Conservation (phyloP, 2,113 vertebrate genomes). For the Tyrannus savana region DNA sequence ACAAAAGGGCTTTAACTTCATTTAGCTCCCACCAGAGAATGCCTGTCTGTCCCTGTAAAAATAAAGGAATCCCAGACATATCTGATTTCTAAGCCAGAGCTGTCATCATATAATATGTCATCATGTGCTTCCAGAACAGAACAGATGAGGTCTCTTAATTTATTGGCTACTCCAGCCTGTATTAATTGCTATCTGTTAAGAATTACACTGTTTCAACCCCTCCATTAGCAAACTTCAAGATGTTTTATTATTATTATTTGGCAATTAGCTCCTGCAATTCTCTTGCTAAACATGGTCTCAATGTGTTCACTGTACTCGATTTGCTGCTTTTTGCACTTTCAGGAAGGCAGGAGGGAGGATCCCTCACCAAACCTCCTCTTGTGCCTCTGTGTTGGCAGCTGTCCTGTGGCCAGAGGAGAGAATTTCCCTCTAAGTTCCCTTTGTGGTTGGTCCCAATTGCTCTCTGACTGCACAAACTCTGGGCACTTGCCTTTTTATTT, state of each 20-base stretch:
- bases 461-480: not conserved
- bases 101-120: not conserved
- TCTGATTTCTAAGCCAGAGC: constrained; percentile 22
- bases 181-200: constrained; percentile 60
- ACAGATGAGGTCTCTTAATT: constrained; percentile 17
- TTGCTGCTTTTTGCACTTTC: not conserved
- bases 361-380: not conserved
- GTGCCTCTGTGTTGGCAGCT: not conserved
- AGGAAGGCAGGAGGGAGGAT: not conserved
- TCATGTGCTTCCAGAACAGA: not conserved
- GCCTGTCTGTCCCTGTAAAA: constrained; percentile 8
- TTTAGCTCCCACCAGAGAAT: not conserved
- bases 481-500: not conserved
- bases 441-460: fast-evolving
- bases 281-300: not conserved
- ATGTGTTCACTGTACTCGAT: not conserved
- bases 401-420: not conserved
- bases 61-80: not conserved
- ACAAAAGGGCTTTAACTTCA: not conserved
- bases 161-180: not conserved
- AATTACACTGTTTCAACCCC: constrained; percentile 47
- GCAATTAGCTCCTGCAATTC: constrained; percentile 65
- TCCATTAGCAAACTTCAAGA: constrained; percentile 59
- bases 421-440: not conserved
- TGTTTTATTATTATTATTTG: constrained; percentile 64